These are phyloP conservation scores for Chionomys nivalis DNA, from an alignment of 2,113 vertebrate species.

Conservation along the genomic window DNA sequence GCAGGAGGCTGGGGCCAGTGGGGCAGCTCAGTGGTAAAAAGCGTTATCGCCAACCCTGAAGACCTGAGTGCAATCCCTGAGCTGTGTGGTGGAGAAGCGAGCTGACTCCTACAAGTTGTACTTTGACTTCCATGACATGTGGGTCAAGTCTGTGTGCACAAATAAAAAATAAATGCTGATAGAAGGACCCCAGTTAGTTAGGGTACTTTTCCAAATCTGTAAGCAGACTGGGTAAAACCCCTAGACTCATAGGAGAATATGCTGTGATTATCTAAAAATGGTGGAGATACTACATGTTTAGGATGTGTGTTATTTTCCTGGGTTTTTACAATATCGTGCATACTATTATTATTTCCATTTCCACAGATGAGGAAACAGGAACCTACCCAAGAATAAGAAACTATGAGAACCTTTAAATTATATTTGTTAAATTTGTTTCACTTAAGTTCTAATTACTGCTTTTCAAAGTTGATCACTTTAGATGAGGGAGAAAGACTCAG, in stretches of 20 bases:
- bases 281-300: constrained; percentile 19
- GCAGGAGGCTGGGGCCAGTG: neutral
- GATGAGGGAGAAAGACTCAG: neutral
- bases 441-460: constrained; percentile 47
- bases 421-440: constrained; percentile 26
- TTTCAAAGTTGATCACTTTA: constrained; percentile 49
- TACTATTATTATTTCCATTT: constrained; percentile 16
- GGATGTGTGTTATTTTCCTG: neutral
- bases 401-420: constrained; percentile 24
- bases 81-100: neutral
- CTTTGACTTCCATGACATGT: neutral
- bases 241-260: constrained; percentile 11
- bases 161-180: constrained; percentile 23
- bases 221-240: neutral
- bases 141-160: neutral
- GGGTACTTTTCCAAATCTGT: neutral
- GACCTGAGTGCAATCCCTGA: neutral
- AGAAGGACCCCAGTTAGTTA: constrained; percentile 9
- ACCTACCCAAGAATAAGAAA: constrained; percentile 15
- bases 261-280: neutral
- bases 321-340: constrained; percentile 1
- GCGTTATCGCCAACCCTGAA: neutral
- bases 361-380: constrained; percentile 41
- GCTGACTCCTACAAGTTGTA: neutral
- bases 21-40: no score